Conservation (phyloP, 2,113 vertebrate genomes). For the Sula dactylatra region DNA sequence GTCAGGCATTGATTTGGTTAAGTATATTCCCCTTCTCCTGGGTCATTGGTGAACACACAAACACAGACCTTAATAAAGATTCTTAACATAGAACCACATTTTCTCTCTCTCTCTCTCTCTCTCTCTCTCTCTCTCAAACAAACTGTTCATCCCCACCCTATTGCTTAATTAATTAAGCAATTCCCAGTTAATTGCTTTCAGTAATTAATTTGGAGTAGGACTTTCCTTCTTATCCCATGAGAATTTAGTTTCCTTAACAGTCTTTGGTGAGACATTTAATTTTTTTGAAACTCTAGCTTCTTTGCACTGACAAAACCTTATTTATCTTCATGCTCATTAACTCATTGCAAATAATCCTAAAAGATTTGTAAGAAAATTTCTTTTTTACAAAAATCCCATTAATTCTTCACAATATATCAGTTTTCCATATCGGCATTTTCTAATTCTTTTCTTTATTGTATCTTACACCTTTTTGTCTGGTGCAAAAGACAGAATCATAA, state of each 20-base stretch:
- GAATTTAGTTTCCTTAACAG: neutral
- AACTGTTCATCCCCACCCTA: neutral
- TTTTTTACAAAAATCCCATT: neutral
- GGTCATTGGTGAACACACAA: neutral
- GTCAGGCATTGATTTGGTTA: neutral
- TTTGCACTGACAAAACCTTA: neutral
- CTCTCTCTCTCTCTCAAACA: neutral
- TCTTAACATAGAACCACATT: neutral
- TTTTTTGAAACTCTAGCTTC: neutral
- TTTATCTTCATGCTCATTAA: neutral
- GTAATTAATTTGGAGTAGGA: neutral
- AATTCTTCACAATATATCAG: neutral
- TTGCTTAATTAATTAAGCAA: neutral
- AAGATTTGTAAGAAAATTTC: neutral
- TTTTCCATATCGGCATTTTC: neutral
- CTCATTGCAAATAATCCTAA: neutral
- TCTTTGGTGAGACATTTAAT: neutral
- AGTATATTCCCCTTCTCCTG: neutral
- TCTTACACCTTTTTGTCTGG: neutral
- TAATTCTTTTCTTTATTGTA: neutral
- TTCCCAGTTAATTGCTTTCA: neutral
- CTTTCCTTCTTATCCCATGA: neutral
- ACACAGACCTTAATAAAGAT: neutral
- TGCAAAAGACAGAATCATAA: neutral
- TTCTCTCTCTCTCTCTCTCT: fast-evolving